These are phyloP conservation scores for Leptocoma aspasia DNA, from an alignment of 2,113 vertebrate species.

Conservation along the genomic window DNA sequence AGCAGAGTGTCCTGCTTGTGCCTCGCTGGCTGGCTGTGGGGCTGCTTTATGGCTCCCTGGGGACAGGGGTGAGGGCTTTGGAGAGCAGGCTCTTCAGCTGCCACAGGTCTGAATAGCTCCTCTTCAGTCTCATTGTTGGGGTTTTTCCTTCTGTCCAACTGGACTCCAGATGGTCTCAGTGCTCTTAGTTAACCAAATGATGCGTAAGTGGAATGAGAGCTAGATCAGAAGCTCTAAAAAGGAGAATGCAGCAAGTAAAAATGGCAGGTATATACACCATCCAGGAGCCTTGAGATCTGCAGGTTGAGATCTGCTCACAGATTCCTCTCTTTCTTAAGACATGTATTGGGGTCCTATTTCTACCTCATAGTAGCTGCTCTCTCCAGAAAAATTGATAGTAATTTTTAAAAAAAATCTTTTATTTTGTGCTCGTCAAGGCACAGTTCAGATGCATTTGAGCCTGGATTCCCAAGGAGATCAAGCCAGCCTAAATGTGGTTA, in stretches of 20 bases:
- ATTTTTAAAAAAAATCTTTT: fast-evolving
- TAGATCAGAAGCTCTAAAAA: neutral
- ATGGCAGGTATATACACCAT: neutral
- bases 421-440: neutral
- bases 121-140: neutral
- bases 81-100: neutral
- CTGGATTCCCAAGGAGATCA: neutral
- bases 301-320: neutral
- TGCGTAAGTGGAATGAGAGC: neutral
- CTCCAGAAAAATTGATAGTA: neutral
- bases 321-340: neutral
- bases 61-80: neutral
- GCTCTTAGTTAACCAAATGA: neutral
- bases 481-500: neutral
- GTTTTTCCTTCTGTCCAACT: neutral
- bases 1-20: neutral
- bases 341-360: neutral
- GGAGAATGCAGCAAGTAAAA: neutral
- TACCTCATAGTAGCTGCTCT: neutral
- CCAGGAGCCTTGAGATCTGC: neutral
- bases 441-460: neutral
- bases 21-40: neutral
- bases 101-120: neutral
- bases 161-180: neutral
- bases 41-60: neutral